These are phyloP conservation scores for Pollicipes pollicipes DNA, from an alignment of 1,140 invertebrate genomes.

Conservation along the genomic window DNA sequence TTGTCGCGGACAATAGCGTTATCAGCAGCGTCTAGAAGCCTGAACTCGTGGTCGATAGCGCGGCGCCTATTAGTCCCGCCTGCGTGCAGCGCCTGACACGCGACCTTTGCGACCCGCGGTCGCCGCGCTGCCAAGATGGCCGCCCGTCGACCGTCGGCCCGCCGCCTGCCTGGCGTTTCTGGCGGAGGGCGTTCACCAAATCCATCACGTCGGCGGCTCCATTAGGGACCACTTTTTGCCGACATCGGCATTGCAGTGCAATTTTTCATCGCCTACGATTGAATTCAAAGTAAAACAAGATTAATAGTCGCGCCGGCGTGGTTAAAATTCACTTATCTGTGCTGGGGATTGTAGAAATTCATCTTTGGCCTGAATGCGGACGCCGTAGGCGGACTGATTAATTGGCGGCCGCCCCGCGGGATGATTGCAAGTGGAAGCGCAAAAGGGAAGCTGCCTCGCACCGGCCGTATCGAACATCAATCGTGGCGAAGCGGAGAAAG, in stretches of 20 bases:
- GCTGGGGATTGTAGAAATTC: background rate
- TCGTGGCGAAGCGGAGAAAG: no score
- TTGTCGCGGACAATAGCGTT: background rate
- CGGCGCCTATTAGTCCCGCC: background rate
- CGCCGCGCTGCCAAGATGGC: background rate
- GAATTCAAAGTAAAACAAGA: constrained; percentile 2
- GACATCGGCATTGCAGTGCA: background rate
- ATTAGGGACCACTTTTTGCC: background rate
- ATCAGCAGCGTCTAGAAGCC: background rate
- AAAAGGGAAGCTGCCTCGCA: background rate
- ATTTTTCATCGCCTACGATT: background rate
- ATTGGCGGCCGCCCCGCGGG: background rate
- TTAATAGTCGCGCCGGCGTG: background rate
- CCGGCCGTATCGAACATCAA: background rate
- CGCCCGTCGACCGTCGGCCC: no score
- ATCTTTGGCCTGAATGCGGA: background rate
- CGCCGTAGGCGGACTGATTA: background rate
- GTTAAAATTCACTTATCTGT: constrained; percentile 2
- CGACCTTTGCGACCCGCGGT: background rate
- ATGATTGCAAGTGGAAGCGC: background rate
- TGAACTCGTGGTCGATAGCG: background rate
- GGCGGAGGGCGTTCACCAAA: background rate
- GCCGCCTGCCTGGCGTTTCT: no score
- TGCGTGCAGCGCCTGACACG: no score
- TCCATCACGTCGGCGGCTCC: background rate